Evolutionary conservation across 2,113 vertebrate genomes (phyloP), one percentile per base, ranked within the genome.

Genomic region (Aptenodytes forsteri): DNA sequence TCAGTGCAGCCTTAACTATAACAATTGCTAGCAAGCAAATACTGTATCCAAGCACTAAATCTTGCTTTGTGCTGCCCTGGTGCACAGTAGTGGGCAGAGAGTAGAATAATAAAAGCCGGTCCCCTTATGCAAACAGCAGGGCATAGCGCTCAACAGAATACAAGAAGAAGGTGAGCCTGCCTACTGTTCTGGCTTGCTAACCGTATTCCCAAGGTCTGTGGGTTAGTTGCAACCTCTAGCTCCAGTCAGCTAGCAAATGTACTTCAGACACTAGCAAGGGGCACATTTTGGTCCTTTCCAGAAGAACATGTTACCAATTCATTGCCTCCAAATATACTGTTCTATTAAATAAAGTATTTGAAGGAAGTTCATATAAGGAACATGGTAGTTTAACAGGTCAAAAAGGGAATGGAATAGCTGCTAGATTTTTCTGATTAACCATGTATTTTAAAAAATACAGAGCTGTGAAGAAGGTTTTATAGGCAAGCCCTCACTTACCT

Each of bases 71-170:
- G 91, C 82, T 92, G 89, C 89, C 89, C 71, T 86, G 50, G 89
- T 97, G 96, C 89, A 83, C 89, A 75, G 85, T 77, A 70, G 82
- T 78, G 81, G 89, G 70, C 71, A 93, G 38, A 95, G 81, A 96
- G 92, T 40, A 93, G 93, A 80, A 77, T 86, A 93, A 96, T 85
- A 94, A 94, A 75, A 95, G 73, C 81, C 7, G 2, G 9, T 85
- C 62, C 61, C 95, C 91, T 94, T 91, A 91, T 83, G 94, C 95
- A 97, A 97, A 93, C 93, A 97, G 89, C 82, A 59, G 84, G 82
- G 84, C 94, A 95, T 2, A 95, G 81, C 87, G 46, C 89, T 83
- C 66, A 69, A 55, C 83, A 83, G 93, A 89, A 83, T 25, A 73
- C 62, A 93, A 93, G 89, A n/a, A 49, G 70, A 62, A 92, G 90